phyloP scores from a whole-genome alignment of 2,113 vertebrate genomes.

The Xyrauchen texanus region DNA sequence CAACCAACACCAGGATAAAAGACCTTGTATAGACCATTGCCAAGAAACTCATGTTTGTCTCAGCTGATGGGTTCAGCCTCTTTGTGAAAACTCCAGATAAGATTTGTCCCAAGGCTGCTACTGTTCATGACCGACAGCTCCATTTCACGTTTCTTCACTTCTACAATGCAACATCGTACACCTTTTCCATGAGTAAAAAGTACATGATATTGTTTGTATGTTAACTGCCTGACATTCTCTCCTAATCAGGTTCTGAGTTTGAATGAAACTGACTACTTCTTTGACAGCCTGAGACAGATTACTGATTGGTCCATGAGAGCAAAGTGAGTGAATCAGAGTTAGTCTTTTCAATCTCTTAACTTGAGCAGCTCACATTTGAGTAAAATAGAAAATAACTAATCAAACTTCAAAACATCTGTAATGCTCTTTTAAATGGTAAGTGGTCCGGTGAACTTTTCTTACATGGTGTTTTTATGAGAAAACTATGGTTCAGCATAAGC shows the following conservation, averaged over 20 bases:
- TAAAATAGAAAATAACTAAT: not conserved
- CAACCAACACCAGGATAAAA: slow-evolving; percentile 79
- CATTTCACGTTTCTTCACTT: not conserved
- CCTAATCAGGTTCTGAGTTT: slow-evolving; percentile 86
- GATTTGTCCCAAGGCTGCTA: slow-evolving; percentile 66
- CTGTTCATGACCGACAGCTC: not conserved
- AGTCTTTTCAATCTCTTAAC: slow-evolving; percentile 21
- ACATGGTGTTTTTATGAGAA: slow-evolving; percentile 94
- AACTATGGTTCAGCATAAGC: slow-evolving; percentile 87
- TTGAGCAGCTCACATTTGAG: not conserved
- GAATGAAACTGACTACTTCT: slow-evolving; percentile 92
- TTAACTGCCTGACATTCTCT: not conserved
- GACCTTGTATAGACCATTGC: slow-evolving; percentile 80
- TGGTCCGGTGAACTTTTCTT: slow-evolving; percentile 68
- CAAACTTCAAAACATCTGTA: not conserved
- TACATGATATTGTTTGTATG: not conserved
- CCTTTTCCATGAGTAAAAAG: not conserved
- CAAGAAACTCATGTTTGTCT: slow-evolving; percentile 76
- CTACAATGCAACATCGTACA: not conserved
- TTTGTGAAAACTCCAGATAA: slow-evolving; percentile 93
- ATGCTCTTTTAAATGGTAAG: slow-evolving; percentile 59
- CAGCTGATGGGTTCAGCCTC: slow-evolving; percentile 90
- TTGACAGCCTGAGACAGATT: slow-evolving; percentile 88
- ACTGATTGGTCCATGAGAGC: slow-evolving; percentile 86
- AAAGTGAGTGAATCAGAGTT: slow-evolving; percentile 86